phyloP scores from a whole-genome alignment of 2,113 vertebrate species.

The Clupea harengus region DNA sequence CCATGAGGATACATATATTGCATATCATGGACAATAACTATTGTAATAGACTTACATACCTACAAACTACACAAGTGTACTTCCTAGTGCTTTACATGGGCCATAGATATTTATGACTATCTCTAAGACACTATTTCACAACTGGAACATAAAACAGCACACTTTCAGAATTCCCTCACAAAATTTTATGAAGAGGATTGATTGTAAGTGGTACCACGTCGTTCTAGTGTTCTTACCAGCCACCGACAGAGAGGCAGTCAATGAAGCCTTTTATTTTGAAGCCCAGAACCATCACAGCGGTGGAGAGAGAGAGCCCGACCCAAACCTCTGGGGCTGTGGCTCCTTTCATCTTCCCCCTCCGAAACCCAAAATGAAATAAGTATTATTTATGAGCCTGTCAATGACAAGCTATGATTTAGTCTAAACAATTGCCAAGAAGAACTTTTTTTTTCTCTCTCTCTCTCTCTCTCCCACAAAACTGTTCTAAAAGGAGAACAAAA shows the following conservation, averaged over 20 bases:
- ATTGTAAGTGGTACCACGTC: slow-evolving; percentile 1
- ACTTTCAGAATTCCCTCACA: no score
- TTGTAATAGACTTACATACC: not conserved
- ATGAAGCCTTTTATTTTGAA: not conserved
- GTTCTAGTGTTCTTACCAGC: slow-evolving; percentile 1
- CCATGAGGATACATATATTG: no score
- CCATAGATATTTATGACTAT: not conserved
- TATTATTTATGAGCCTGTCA: slow-evolving; percentile 15
- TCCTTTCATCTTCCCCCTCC: not conserved
- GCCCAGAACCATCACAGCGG: not conserved
- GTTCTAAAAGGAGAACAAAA: slow-evolving; percentile 16
- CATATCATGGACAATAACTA: no score
- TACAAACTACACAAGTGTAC: not conserved
- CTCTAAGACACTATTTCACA: no score
- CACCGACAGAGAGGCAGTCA: not conserved
- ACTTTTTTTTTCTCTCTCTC: not conserved
- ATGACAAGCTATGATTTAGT: slow-evolving; percentile 14
- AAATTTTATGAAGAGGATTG: not conserved
- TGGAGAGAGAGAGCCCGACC: not conserved
- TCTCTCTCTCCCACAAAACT: not conserved
- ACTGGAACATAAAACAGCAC: no score
- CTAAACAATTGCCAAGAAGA: slow-evolving; percentile 4
- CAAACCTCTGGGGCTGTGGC: not conserved
- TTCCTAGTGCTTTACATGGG: not conserved
- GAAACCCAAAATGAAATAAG: slow-evolving; percentile 17